Conservation (phyloP, 2,797 vertebrate species). For the Liasis olivaceus region DNA sequence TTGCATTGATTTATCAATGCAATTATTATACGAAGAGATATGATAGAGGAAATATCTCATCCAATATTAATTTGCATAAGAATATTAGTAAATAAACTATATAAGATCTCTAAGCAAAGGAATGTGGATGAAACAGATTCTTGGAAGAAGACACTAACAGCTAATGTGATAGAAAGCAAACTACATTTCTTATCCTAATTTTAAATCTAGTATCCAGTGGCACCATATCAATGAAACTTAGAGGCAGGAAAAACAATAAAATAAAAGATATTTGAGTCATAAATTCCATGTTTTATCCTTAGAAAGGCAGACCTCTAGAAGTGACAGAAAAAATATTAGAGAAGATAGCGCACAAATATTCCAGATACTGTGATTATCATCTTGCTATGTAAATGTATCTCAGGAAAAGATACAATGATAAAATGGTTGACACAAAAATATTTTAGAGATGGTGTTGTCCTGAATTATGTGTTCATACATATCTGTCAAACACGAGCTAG, state of each 20-base stretch:
- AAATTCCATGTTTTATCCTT: background rate
- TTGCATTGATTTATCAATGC: background rate
- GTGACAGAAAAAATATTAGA: background rate
- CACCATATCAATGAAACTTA: background rate
- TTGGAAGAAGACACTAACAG: background rate
- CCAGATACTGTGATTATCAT: background rate
- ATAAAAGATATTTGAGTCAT: background rate
- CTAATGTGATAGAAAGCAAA: background rate
- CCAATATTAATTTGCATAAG: background rate
- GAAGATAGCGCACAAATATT: background rate
- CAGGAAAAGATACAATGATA: background rate
- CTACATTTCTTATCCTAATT: background rate
- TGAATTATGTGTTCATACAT: background rate
- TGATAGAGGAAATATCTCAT: background rate
- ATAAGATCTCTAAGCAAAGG: background rate
- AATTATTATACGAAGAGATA: background rate
- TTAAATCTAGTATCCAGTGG: background rate
- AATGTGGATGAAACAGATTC: background rate
- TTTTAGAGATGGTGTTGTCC: too few species aligned
- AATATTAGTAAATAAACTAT: background rate
- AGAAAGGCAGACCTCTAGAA: background rate
- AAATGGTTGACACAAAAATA: background rate
- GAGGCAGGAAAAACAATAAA: background rate
- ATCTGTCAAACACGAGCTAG: background rate
- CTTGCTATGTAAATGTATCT: background rate